Base-by-base conservation (phyloP, 2,113 vertebrate species). In the Chionomys nivalis region DNA sequence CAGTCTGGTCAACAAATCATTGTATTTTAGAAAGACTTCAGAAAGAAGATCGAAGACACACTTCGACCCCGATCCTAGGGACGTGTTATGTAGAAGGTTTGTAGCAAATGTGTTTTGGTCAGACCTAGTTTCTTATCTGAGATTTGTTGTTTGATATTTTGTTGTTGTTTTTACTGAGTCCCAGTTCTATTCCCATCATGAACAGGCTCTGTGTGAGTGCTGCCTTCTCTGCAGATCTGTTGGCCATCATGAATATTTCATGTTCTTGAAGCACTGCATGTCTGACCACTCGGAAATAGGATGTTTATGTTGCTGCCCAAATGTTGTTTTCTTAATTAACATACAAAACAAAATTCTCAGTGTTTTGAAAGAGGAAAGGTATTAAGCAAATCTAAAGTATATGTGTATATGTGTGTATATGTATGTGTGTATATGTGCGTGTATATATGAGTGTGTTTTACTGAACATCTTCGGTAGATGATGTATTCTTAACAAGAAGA, bases 31-130 rank as follows among this genome's bases (percentile, higher is more conserved):
- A 39, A 19, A 73, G 6, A 12, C 42, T 65, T 33, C 6, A 7
- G 44, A 42, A 24, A 33, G 24, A 33, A 76, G 31, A 12, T 44
- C 17, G 44, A 44, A 2, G 23, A 42, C 1, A 5, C 5, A 33
- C 17, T 6, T 5, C 65, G n/a, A 36, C 47, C 5, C 47, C 63
- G 7, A 33, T 68, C 31, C 52, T 5, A 19, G 85, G 33, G 47
- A 7, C 36, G 39, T 61, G 2, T 31, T 63, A 28, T 77, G 55
- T 92, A 49, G 36, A 55, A 87, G 33, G 90, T 1, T 88, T 23
- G 11, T 9, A 72, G 31, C 73, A 93, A 63, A 89, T 66, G n/a
- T 47, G n/a, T 85, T 94, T 89, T 76, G 70, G 73, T 89, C 89
- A 95, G n/a, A 90, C 24, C 33, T 86, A 55, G 4, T 65, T 86